Evolutionary conservation across 2,888 invertebrate genomes (phyloP).

Genomic region (Pandemis cinnamomeana): DNA sequence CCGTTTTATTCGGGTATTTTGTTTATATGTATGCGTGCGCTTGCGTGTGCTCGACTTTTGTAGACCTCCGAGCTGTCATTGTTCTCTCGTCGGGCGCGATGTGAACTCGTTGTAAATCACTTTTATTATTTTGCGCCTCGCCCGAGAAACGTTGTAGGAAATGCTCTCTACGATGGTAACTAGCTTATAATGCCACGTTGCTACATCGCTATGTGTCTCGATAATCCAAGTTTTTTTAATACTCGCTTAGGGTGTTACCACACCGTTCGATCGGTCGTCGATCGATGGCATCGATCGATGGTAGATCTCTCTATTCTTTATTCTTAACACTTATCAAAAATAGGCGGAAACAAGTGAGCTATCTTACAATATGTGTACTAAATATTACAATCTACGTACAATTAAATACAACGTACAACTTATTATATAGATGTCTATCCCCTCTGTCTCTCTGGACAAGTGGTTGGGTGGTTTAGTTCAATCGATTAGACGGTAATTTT

Average conservation of each 20-base stretch:
- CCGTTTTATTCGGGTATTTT: neutral
- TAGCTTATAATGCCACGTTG: constrained; percentile 5
- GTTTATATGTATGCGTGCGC: neutral
- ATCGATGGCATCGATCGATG: no score
- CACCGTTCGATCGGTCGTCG: no score
- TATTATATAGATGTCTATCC: neutral
- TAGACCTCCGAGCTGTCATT: constrained; percentile 25
- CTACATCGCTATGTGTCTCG: neutral
- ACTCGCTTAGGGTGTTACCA: no score
- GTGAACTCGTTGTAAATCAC: constrained; percentile 29
- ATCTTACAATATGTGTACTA: no score
- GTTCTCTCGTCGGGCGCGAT: constrained; percentile 5
- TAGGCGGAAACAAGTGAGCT: no score
- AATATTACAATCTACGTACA: no score
- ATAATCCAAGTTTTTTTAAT: neutral
- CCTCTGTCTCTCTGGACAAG: neutral
- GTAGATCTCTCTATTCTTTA: no score
- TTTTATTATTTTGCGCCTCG: constrained; percentile 33
- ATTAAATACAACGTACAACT: no score
- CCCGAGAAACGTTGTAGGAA: constrained; percentile 13
- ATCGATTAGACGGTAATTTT: constrained; percentile 4
- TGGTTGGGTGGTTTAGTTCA: neutral
- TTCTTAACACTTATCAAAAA: no score
- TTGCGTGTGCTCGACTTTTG: constrained; percentile 31
- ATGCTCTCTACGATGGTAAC: constrained; percentile 11